Evolutionary conservation across 2,888 invertebrate genomes (phyloP), one percentile per base, ranked within the genome.

Genomic region (Neoitamus cyanurus): DNA sequence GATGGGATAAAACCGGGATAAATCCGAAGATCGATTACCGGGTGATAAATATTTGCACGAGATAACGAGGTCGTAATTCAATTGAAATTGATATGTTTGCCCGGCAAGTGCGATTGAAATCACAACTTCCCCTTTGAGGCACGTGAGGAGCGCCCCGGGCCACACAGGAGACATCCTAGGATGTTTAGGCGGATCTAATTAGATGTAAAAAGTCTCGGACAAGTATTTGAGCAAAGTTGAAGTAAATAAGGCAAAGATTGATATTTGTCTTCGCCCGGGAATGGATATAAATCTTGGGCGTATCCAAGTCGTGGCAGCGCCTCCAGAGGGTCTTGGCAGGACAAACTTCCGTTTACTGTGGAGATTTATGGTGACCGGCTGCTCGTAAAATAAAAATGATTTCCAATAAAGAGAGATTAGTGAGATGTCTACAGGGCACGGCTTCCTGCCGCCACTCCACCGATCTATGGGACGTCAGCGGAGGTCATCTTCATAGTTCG

Each of bases 11-110:
- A 85, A 85, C 70, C 69, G 15, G 77, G 37, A 77, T 77, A 77
- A 77, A 77, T 46, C 77, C 77, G 77, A 77, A 85, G 83, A 85
- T 85, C 85, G 85, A 85, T 85, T 85, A 83, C 85, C 48, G 78
- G 83, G 68, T 78, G 85, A 28, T 78, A 85, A 85, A 85, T 85
- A 85, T 85, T 85, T 85, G 83, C 70, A 83, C 70, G 83, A 83
- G 85, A 85, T 85, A 85, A 85, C 83, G 85, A 85, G 48, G 83
- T 77, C 70, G 85, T 85, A 85, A 85, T 85, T 83, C 83, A 83
- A 85, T 85, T 85, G 78, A 78, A 75, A 85, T 77, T 77, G 85
- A 85, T 85, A 78, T 83, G 25, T 46, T 77, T 34, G 15, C 31
- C 31, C 15, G 34, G 31, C 15, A 34, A 72, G 72, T 72, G 73